Base-by-base conservation (phyloP, 2,888 invertebrate species). In the Smittia sp. region DNA sequence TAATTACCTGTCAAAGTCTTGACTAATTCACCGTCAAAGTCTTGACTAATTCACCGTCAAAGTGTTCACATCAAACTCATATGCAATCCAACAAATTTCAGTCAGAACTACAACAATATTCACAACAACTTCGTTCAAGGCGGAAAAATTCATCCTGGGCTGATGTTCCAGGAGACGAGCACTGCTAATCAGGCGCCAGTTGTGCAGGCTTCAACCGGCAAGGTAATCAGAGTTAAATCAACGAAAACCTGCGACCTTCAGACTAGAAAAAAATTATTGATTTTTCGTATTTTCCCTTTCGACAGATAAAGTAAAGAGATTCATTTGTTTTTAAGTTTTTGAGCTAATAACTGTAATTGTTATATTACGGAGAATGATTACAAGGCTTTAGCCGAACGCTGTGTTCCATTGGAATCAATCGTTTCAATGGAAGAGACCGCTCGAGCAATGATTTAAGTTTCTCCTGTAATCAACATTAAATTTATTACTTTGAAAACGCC, bases 401-500 rank as follows among this genome's bases (percentile, higher is more conserved):
- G 52, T 15, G 3, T 58, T 58, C 18, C 9, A 6, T 58, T 58
- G 9, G 18, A 46, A 18, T 15, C 2, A 46, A 46, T 39, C 7
- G 7, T 39, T 39, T 7, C 7, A 39, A 39, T 39, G 39, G 39
- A 39, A 39, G 39, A 39, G n/a, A n/a, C n/a, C n/a, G n/a, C n/a
- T n/a, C n/a, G n/a, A 39, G 39, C 39, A 39, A 39, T 9, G 11
- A 39, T 39, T n/a, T n/a, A n/a, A n/a, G n/a, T n/a, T n/a, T 52
- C 66, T n/a, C 39, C 68, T 52, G 68, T 68, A 27, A 69, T 69
- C 7, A 20, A 4, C 1, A 69, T 54, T 54, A 46, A 52, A 68
- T 68, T 69, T 69, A 69, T 69, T 69, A 54, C 27, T 54, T 69
- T 69, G 27, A 69, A 69, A 69, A 69, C 52, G 11, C 22, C 38